These are phyloP conservation scores for Trididemnum miniatum DNA, from an alignment of 23 tunicate species.

Conservation along the genomic window DNA sequence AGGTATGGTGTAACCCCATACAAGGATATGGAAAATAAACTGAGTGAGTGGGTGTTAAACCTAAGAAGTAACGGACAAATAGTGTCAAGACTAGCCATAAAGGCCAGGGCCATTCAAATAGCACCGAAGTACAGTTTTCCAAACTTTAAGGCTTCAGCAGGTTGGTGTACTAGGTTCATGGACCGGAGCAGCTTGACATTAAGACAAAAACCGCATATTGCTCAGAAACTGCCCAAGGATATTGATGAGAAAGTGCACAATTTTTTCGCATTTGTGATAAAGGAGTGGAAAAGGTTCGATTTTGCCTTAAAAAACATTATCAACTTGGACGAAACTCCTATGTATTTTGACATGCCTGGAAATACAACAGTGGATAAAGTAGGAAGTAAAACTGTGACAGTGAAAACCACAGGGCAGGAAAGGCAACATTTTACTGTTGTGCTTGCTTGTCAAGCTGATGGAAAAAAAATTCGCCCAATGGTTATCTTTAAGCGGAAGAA, in stretches of 20 bases:
- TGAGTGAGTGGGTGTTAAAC: conserved; percentile 1
- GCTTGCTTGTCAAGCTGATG: conserved; percentile 7
- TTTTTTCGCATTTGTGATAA: conserved; percentile 25
- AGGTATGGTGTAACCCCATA: conserved; percentile 3
- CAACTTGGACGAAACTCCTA: conserved; percentile 51
- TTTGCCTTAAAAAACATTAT: conserved; percentile 6
- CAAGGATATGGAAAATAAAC: conserved; percentile 13
- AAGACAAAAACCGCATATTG: conserved; percentile 21
- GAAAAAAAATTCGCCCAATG: conserved; percentile 1
- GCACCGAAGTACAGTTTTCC: background rate
- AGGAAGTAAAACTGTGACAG: conserved; percentile 18
- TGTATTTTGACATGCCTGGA: conserved; percentile 41
- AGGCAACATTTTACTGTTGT: conserved; percentile 25
- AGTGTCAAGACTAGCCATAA: background rate
- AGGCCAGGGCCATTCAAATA: background rate
- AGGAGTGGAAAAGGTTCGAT: background rate
- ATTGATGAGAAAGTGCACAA: conserved; percentile 15
- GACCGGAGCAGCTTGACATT: background rate
- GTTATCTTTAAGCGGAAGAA: conserved; percentile 17
- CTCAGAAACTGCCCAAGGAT: conserved; percentile 14
- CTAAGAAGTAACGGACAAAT: conserved; percentile 16
- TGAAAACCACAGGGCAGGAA: conserved; percentile 43
- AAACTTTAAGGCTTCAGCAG: conserved; percentile 20
- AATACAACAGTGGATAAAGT: conserved; percentile 17
- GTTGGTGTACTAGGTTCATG: conserved; percentile 23